Conservation (phyloP, 1,140 invertebrate species). For the Tachypleus tridentatus region DNA sequence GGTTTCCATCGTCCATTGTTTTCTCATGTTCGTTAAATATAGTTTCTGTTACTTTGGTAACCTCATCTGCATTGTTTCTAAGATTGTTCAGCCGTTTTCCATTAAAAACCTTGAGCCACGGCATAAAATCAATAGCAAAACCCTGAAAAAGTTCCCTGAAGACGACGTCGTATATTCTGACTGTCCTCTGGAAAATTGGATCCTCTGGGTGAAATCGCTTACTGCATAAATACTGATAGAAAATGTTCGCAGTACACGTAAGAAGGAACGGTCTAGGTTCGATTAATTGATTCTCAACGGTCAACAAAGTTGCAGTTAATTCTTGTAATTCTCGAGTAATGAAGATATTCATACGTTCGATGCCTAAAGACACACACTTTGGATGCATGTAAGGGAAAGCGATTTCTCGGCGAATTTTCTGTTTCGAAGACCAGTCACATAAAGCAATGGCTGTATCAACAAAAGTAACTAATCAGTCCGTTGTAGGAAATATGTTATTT, state of each 20-base stretch:
- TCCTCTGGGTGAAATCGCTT: slow-evolving; percentile 54
- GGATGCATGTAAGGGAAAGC: slow-evolving; percentile 62
- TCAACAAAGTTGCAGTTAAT: slow-evolving; percentile 10
- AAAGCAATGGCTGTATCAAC: slow-evolving; percentile 62
- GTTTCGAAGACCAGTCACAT: slow-evolving; percentile 70
- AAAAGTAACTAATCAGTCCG: slow-evolving; percentile 5
- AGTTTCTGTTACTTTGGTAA: slow-evolving; percentile 43
- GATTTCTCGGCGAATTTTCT: slow-evolving; percentile 60
- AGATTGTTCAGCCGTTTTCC: not conserved
- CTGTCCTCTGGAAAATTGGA: slow-evolving; percentile 47
- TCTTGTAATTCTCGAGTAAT: slow-evolving; percentile 23
- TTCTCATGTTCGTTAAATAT: slow-evolving; percentile 42
- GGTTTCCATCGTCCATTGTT: slow-evolving; percentile 24
- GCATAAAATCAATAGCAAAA: slow-evolving; percentile 75
- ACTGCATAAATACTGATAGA: slow-evolving; percentile 70
- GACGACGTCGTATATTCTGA: slow-evolving; percentile 64
- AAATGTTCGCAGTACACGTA: slow-evolving; percentile 64
- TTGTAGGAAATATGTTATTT: too few relatives aligned
- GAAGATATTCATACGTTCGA: slow-evolving; percentile 33
- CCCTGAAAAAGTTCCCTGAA: slow-evolving; percentile 83
- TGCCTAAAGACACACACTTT: slow-evolving; percentile 48
- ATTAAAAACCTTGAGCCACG: slow-evolving; percentile 46
- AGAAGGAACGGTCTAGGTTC: slow-evolving; percentile 51
- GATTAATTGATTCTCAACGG: slow-evolving; percentile 9
- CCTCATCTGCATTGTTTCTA: slow-evolving; percentile 10